Evolutionary conservation across 2,113 vertebrate species (phyloP).

Genomic region (Ptyas mucosa): DNA sequence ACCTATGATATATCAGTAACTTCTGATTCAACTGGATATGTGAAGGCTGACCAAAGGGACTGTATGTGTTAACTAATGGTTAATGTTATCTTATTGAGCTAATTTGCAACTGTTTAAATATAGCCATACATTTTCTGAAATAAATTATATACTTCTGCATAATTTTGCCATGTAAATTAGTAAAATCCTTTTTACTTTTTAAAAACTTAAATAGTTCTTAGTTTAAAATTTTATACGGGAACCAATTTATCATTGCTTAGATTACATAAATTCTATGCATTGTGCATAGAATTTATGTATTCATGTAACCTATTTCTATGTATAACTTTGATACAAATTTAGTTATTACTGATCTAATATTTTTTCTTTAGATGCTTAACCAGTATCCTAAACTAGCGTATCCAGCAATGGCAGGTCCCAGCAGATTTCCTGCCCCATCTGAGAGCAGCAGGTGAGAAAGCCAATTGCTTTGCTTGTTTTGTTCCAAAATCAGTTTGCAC

Average conservation of each 20-base stretch:
- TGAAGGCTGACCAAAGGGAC: background rate
- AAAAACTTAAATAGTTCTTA: background rate
- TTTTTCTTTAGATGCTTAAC: slow-evolving; percentile 83
- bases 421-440: slow-evolving; percentile 79
- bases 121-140: background rate
- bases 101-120: background rate
- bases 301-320: background rate
- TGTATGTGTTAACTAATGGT: background rate
- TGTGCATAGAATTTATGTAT: background rate
- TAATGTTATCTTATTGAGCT: background rate
- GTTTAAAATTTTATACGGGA: background rate
- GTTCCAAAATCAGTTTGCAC: background rate
- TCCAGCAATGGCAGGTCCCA: slow-evolving; percentile 78
- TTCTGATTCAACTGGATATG: background rate
- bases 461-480: background rate
- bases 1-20: no score
- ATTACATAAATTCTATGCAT: background rate
- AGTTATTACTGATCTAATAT: slow-evolving; percentile 1
- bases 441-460: slow-evolving; percentile 84
- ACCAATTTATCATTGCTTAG: background rate
- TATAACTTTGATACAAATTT: background rate
- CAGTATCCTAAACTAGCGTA: slow-evolving; percentile 90
- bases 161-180: background rate
- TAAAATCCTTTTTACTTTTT: background rate
- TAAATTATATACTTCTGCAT: background rate